Evolutionary conservation across 1,140 invertebrate genomes (phyloP).

Genomic region (Watersipora subatra): DNA sequence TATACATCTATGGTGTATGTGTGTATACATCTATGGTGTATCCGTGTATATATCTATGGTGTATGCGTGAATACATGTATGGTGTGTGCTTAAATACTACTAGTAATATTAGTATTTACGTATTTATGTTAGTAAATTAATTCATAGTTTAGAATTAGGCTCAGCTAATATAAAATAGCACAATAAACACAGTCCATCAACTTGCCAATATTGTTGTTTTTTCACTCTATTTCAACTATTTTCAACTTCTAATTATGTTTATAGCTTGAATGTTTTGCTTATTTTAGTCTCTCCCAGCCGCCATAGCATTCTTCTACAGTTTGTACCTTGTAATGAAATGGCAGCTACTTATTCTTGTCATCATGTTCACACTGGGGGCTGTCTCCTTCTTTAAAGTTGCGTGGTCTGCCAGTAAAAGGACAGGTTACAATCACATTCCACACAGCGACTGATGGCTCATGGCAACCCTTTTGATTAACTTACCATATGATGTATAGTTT

Average conservation of each 20-base stretch:
- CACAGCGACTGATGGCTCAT: no score
- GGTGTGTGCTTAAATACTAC: neutral
- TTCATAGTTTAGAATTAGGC: neutral
- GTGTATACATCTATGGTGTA: no score
- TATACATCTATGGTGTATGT: no score
- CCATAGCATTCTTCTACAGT: constrained; percentile 77
- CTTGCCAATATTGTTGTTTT: neutral
- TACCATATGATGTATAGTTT: no score
- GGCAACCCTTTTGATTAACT: no score
- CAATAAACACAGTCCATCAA: neutral
- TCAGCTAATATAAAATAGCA: no score
- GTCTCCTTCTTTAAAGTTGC: constrained; percentile 67
- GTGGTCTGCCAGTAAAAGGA: no score
- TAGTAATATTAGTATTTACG: neutral
- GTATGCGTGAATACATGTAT: no score
- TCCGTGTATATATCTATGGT: no score
- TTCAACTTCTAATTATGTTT: neutral
- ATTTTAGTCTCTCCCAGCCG: constrained; percentile 73
- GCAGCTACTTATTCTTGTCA: constrained; percentile 63
- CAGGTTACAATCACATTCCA: no score
- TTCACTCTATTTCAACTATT: no score
- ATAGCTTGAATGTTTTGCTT: constrained; percentile 14
- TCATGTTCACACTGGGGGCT: constrained; percentile 60
- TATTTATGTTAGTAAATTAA: neutral
- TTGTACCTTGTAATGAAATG: constrained; percentile 56